Base-by-base conservation (phyloP, 2,797 vertebrate species). In the Hypotaenidia philippensis region DNA sequence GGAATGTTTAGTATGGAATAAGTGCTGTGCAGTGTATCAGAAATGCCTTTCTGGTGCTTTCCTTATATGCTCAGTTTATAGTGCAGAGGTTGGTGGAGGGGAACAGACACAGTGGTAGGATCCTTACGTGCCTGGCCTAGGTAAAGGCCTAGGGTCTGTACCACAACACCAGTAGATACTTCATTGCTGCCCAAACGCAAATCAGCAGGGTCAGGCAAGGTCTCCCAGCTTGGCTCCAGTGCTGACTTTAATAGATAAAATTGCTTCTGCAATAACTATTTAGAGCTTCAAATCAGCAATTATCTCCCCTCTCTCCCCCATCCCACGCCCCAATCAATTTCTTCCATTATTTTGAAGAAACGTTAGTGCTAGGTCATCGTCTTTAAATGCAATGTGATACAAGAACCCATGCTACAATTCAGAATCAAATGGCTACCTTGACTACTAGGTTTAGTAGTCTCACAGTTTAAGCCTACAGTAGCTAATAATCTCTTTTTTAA, bases 401-500 rank as follows among this genome's bases (percentile, higher is more conserved):
- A 76, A 83, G 25, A 90, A 60, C n/a, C 31, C 38, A 31, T 6
- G 44, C 44, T 22, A 45, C 53, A 57, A 56, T 94, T 75, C 44
- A 56, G 75, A 92, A 90, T 77, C n/a, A 81, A 71, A 90, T 57
- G 84, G 90, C 79, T 94, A 83, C 92, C 83, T 93, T 81, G 64
- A 89, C 83, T 91, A 90, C 55, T 61, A 38, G 65, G 55, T 89
- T 89, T 90, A 90, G 59, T 56, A 87, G 87, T 49, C 61, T 91
- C 59, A 83, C 63, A 69, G 44, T 92, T 94, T 97, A 95, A 95
- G 61, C 76, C 78, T 91, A 66, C 44, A 94, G 89, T 85, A 90
- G 89, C 91, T 89, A 95, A 95, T 88, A 97, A 96, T 87, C 88
- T 94, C 57, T 86, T 85, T 64, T 92, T 88, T 96, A 97, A 97